Base-by-base conservation (phyloP, 2,888 invertebrate genomes). In the Pammene aurita region DNA sequence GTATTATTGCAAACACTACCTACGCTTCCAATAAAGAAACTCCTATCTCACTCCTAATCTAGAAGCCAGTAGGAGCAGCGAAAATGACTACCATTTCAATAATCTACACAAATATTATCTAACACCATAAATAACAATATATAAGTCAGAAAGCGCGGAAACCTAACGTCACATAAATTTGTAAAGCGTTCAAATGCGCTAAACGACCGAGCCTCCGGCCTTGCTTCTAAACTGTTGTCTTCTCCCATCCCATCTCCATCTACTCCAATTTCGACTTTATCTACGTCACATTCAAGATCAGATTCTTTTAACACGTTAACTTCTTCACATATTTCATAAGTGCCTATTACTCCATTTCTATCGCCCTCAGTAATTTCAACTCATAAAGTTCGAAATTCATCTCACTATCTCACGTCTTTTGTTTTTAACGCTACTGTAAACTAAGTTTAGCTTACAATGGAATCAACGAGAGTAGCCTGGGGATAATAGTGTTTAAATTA, bases 391-490 rank as follows among this genome's bases (percentile, higher is more conserved):
- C 76, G 79, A 80, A 80, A 78, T 82, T 78, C 80, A 67, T 67
- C 65, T 44, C 56, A 41, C 54, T 69, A 65, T 70, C 72, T 75
- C 73, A 66, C 75, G 72, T 72, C 75, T 81, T 83, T 83, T 84
- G 78, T 83, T 82, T 80, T 80, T 78, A 74, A 73, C 72, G 82
- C 81, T 82, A 82, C 84, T 76, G 77, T 74, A 74, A 73, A 73
- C 75, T 78, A 77, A 83, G 82, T 83, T 83, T 58, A 88, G 80
- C 77, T 73, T 77, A 85, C 86, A 86, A 87, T 85, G 82, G 84
- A 82, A 84, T 86, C 85, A 84, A 80, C 79, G 77, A 80, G 77
- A 80, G 81, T 83, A 77, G 86, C 88, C 87, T 71, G 74, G 71
- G 89, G 82, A 77, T 77, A 78, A 78, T 81, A 80, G 80, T 79